Percentiles rank a stretch among this genome's conserved stretches.
phyloP scores from a whole-genome alignment of 2,888 invertebrate species.

The Drosophila affinis region DNA sequence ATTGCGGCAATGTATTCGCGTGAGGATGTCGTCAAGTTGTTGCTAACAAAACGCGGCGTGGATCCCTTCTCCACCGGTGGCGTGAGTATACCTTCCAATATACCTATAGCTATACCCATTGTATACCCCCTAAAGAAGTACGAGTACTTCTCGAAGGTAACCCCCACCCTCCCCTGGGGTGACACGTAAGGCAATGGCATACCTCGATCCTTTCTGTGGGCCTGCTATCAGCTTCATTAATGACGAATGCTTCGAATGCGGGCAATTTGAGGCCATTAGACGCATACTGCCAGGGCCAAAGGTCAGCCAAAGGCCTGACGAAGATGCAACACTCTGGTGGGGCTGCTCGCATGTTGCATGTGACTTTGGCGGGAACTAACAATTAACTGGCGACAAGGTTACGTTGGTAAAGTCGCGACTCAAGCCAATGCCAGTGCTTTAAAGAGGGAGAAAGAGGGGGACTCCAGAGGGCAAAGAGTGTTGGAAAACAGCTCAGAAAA shows the following conservation, averaged over 20 bases:
- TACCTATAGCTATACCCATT: conserved; percentile 1
- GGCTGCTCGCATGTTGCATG: conserved; percentile 69
- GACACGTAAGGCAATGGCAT: conserved; percentile 38
- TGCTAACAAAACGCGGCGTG: conserved; percentile 94
- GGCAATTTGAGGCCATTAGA: conserved; percentile 56
- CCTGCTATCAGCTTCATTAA: conserved; percentile 21
- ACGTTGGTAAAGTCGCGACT: conserved; percentile 58
- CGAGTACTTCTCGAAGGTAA: too few relatives aligned
- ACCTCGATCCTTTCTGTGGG: conserved; percentile 8
- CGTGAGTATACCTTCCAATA: conserved; percentile 86
- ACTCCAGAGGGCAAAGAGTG: not conserved
- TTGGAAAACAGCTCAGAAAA: not conserved
- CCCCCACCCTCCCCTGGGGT: conserved; percentile 2
- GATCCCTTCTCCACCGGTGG: conserved; percentile 97
- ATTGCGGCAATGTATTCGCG: conserved; percentile 97
- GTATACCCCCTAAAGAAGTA: not conserved
- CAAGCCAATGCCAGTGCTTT: not conserved
- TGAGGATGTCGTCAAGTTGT: conserved; percentile 96
- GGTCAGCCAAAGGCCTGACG: conserved; percentile 33
- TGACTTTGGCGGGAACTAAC: conserved; percentile 61
- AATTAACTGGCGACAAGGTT: conserved; percentile 76
- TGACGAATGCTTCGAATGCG: conserved; percentile 1
- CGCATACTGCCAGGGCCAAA: conserved; percentile 52
- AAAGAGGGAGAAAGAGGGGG: not conserved
- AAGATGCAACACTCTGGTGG: conserved; percentile 56